Conservation (phyloP, 2,797 vertebrate species). For the Cyclura pinguis region DNA sequence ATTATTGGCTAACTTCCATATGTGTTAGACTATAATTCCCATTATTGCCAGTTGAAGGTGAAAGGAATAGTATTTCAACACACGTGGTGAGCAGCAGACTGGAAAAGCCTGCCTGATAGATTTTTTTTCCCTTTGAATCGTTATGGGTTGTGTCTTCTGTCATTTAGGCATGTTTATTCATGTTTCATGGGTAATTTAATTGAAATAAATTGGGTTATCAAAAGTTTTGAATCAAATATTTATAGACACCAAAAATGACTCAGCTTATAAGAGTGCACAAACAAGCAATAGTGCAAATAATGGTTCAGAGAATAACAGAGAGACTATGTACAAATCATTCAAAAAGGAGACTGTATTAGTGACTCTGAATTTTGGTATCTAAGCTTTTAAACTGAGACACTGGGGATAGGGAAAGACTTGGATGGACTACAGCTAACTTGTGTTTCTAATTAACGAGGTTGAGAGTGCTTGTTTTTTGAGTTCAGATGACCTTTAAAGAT, state of each 20-base stretch:
- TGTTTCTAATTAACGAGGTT: constrained; percentile 77
- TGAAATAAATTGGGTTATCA: not conserved
- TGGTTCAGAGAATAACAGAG: constrained; percentile 37
- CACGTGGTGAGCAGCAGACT: not conserved
- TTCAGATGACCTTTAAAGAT: constrained; percentile 72
- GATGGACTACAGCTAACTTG: constrained; percentile 67
- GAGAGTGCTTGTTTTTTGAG: constrained; percentile 64
- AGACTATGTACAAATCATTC: constrained; percentile 6
- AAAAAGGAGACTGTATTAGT: constrained; percentile 59
- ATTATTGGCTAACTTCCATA: too few relatives aligned
- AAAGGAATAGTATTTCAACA: not conserved
- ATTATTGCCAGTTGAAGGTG: too few relatives aligned
- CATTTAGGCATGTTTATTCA: too few relatives aligned
- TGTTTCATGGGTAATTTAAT: constrained; percentile 36
- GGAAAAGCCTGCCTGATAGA: not conserved
- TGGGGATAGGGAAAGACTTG: constrained; percentile 62
- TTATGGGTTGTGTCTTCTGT: not conserved
- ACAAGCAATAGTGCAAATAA: constrained; percentile 49
- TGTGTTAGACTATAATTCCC: too few relatives aligned
- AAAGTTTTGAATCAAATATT: constrained; percentile 52
- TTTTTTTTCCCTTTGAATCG: not conserved
- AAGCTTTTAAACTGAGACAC: constrained; percentile 65
- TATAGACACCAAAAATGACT: constrained; percentile 59
- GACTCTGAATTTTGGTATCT: constrained; percentile 59
- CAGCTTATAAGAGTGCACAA: constrained; percentile 63